A percentile compares a stretch with the other conserved stretches of the same genome.
Evolutionary conservation across 2,113 vertebrate species (phyloP).

Genomic region (Mus musculus): GRCm39 chr10:107996001-107996500

Average conservation of each 20-base stretch:
- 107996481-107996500: no score
- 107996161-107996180: background rate
- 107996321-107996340: background rate
- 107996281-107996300: background rate
- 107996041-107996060: slow-evolving; percentile 20
- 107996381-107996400: no score
- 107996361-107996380: no score
- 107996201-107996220: background rate
- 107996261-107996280: background rate
- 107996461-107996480: no score
- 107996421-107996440: no score
- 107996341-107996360: no score
- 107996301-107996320: background rate
- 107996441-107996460: no score
- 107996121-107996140: slow-evolving; percentile 25
- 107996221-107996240: background rate
- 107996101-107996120: background rate
- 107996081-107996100: background rate
- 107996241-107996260: background rate
- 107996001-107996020: background rate
- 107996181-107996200: slow-evolving; percentile 13
- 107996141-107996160: background rate
- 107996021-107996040: slow-evolving; percentile 47
- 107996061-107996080: slow-evolving; percentile 49
- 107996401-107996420: rapidly evolving